phyloP scores from a whole-genome alignment of 2,113 vertebrate species.

The Oncorhynchus tshawytscha region DNA sequence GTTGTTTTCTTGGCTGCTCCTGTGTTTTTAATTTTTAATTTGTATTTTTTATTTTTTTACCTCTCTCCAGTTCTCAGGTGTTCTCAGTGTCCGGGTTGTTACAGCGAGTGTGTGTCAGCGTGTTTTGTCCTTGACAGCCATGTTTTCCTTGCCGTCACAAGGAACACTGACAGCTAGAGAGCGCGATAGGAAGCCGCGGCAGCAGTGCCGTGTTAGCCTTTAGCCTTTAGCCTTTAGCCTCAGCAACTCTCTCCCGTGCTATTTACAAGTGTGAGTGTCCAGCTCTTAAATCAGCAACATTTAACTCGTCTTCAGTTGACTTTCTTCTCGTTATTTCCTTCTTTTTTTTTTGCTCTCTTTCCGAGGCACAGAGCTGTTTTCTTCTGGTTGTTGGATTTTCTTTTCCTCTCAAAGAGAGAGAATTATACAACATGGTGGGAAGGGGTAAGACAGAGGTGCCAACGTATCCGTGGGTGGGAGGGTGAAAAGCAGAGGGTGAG shows the following conservation, averaged over 20 bases:
- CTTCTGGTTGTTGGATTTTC: slow-evolving; percentile 57
- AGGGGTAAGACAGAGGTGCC: slow-evolving; percentile 75
- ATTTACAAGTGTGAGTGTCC: slow-evolving; percentile 73
- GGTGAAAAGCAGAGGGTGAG: slow-evolving; percentile 22
- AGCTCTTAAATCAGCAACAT: slow-evolving; percentile 54
- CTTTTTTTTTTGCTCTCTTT: slow-evolving; percentile 42
- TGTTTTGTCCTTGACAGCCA: slow-evolving; percentile 7
- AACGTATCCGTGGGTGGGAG: slow-evolving; percentile 62
- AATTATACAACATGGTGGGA: slow-evolving; percentile 56
- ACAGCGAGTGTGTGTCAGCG: slow-evolving; percentile 30
- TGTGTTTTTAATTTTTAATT: background rate
- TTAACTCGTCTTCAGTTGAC: slow-evolving; percentile 25
- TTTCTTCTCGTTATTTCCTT: background rate
- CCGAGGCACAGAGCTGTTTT: slow-evolving; percentile 58
- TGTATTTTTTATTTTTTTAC: background rate
- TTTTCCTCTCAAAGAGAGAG: slow-evolving; percentile 59
- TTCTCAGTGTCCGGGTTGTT: slow-evolving; percentile 42
- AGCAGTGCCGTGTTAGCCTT: slow-evolving; percentile 61
- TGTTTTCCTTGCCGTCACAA: slow-evolving; percentile 57
- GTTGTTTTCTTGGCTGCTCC: slow-evolving; percentile 33
- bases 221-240: slow-evolving; percentile 64
- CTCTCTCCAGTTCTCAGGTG: slow-evolving; percentile 45
- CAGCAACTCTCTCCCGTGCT: slow-evolving; percentile 62
- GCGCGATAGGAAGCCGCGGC: slow-evolving; percentile 61
- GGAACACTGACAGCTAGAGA: slow-evolving; percentile 58